Evolutionary conservation across 2,113 vertebrate species (phyloP).

Genomic region (Epinephelus fuscoguttatus): DNA sequence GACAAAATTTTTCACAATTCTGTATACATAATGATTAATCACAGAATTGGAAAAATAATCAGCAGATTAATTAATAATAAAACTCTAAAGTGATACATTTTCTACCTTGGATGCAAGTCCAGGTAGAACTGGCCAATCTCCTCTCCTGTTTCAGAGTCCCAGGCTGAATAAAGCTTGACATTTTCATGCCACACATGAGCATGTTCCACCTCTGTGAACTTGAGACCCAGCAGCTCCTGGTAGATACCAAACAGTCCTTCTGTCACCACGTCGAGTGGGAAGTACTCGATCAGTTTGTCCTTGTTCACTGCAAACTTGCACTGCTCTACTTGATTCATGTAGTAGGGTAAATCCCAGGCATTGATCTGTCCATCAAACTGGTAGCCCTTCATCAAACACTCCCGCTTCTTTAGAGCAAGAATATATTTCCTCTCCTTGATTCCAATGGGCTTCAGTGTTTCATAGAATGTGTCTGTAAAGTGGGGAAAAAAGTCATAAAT

Average conservation of each 20-base stretch:
- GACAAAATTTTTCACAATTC: not conserved
- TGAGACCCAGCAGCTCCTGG: conserved; percentile 93
- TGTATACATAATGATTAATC: no score
- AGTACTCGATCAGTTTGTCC: conserved; percentile 94
- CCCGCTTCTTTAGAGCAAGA: conserved; percentile 90
- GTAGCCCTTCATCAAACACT: conserved; percentile 88
- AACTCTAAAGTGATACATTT: no score
- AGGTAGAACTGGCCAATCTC: conserved; percentile 94
- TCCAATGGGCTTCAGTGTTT: conserved; percentile 88
- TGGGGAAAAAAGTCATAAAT: not conserved
- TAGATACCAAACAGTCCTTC: conserved; percentile 92
- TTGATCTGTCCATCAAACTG: conserved; percentile 90
- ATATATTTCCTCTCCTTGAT: conserved; percentile 90
- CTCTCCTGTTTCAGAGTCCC: conserved; percentile 87
- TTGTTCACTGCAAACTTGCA: conserved; percentile 93
- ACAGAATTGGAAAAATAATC: no score
- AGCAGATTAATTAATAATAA: no score
- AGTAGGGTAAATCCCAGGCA: conserved; percentile 95
- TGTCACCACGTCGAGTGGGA: conserved; percentile 92
- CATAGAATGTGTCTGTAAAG: conserved; percentile 81
- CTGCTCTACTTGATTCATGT: conserved; percentile 94
- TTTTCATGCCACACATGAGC: conserved; percentile 91
- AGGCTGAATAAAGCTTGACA: conserved; percentile 89
- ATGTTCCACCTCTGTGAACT: conserved; percentile 85
- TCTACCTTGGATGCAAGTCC: conserved; percentile 93